Percentiles rank a stretch among this genome's conserved stretches.
Conservation (phyloP, 2,797 vertebrate genomes). For the Sebastes nivosus region DNA sequence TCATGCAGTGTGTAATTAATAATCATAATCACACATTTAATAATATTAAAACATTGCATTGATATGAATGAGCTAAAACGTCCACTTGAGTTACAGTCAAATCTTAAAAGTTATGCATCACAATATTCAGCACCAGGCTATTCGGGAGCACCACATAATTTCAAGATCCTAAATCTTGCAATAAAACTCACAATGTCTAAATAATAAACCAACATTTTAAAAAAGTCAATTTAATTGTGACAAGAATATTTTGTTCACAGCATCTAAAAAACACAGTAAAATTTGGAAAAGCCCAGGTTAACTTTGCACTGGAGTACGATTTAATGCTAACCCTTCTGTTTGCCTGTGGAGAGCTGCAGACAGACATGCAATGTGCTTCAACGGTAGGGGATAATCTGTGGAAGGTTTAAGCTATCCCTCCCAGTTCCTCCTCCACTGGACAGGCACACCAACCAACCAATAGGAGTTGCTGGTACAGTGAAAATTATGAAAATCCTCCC, state of each 20-base stretch:
- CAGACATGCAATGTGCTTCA: not conserved
- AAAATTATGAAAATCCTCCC: not conserved
- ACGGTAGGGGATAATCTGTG: not conserved
- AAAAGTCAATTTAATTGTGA: not conserved
- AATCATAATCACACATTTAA: too few species aligned
- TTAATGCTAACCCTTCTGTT: not conserved
- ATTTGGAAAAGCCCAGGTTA: too few species aligned
- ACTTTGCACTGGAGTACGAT: not conserved
- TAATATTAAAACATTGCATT: too few species aligned
- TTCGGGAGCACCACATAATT: not conserved
- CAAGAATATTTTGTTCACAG: not conserved
- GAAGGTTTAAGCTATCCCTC: not conserved
- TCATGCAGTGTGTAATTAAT: too few species aligned
- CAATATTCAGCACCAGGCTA: not conserved
- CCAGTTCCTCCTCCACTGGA: not conserved
- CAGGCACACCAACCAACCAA: too few species aligned
- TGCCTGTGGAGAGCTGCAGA: not conserved
- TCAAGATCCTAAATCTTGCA: not conserved
- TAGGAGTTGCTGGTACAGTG: not conserved
- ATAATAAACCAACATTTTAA: not conserved
- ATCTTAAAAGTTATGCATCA: not conserved
- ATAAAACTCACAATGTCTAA: not conserved
- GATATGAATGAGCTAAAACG: too few species aligned
- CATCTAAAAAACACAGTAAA: too few species aligned
- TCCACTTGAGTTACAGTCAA: too few species aligned